These are phyloP conservation scores for Drosophila birchii DNA, from an alignment of 2,888 invertebrate genomes.

Conservation along the genomic window DNA sequence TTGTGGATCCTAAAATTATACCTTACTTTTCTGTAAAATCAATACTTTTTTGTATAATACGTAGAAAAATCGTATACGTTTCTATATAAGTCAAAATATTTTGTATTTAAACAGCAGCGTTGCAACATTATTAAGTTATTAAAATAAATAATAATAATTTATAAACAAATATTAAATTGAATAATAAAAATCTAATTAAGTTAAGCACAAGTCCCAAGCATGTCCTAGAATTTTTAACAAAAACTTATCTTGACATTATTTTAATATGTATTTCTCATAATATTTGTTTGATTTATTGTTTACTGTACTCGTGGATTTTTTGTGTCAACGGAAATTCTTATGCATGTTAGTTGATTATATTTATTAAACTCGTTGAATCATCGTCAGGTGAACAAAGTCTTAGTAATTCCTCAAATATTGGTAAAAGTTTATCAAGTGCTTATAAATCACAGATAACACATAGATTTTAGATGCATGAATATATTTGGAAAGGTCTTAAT, in stretches of 20 bases:
- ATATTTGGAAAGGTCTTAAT: not conserved
- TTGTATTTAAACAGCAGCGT: not conserved
- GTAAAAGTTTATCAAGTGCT: not conserved
- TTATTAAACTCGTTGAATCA: slow-evolving; percentile 3
- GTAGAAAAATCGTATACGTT: not conserved
- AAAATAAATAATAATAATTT: no score
- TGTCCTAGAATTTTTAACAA: not conserved
- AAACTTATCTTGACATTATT: not conserved
- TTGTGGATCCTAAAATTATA: not conserved
- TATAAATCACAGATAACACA: not conserved
- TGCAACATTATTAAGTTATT: not conserved
- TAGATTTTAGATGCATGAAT: not conserved
- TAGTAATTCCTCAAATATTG: not conserved
- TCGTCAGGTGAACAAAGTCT: not conserved
- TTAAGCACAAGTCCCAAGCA: not conserved
- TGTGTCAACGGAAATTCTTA: not conserved
- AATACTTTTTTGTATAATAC: not conserved
- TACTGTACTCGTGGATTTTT: not conserved
- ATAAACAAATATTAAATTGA: not conserved
- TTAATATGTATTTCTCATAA: not conserved
- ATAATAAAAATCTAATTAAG: not conserved
- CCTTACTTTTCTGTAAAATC: not conserved
- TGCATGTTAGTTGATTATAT: not conserved
- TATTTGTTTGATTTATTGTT: not conserved
- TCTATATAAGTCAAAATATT: not conserved